These are phyloP conservation scores for Takifugu flavidus DNA, from an alignment of 2,113 vertebrate species.

Conservation along the genomic window DNA sequence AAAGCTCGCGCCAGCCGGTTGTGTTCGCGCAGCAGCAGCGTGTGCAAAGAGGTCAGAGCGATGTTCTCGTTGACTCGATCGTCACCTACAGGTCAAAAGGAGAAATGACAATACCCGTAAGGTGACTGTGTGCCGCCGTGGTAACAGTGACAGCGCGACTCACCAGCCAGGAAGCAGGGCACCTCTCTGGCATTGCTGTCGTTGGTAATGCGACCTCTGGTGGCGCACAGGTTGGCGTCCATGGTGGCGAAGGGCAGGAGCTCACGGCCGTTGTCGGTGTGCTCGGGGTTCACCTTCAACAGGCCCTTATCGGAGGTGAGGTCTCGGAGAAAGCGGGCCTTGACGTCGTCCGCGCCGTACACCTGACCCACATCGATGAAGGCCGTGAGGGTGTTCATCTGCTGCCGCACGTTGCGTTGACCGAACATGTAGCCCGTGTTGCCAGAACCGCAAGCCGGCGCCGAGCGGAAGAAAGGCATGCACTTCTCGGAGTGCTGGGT, in stretches of 20 bases:
- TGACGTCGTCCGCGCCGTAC: constrained; percentile 60
- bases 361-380: constrained; percentile 71
- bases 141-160: constrained; percentile 14
- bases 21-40: constrained; percentile 73
- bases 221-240: constrained; percentile 54
- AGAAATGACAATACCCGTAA: no score
- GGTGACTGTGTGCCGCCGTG: no score
- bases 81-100: constrained; percentile 61
- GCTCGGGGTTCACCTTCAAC: constrained; percentile 61
- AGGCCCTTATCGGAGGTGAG: constrained; percentile 58
- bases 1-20: constrained; percentile 70
- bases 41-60: constrained; percentile 66
- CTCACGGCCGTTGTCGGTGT: constrained; percentile 59
- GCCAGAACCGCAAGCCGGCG: constrained; percentile 66
- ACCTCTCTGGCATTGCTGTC: constrained; percentile 46
- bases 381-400: constrained; percentile 74
- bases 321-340: constrained; percentile 55
- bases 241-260: constrained; percentile 66
- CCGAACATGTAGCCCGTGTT: constrained; percentile 50
- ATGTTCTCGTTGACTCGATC: constrained; percentile 64
- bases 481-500: constrained; percentile 59
- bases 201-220: constrained; percentile 41
- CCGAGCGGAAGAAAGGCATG: constrained; percentile 81
- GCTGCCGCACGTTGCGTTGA: constrained; percentile 51
- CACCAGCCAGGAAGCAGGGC: constrained; percentile 72